phyloP scores from a whole-genome alignment of 2,113 vertebrate genomes.

The Condylura cristata region DNA sequence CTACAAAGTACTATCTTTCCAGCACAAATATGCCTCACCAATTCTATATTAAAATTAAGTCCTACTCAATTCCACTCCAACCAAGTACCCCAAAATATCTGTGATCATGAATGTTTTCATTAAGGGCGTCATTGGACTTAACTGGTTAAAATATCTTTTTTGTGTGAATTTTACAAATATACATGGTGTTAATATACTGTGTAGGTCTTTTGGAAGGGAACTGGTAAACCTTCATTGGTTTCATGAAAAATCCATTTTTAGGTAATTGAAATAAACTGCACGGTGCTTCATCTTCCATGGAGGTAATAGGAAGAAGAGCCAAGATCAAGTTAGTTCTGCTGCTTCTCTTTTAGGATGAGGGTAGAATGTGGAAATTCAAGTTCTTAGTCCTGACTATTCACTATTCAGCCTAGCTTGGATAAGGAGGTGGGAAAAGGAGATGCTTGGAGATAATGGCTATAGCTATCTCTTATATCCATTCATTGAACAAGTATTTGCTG shows the following conservation, averaged over 20 bases:
- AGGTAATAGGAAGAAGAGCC: not conserved
- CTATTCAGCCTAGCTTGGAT: not conserved
- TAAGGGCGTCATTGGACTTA: not conserved
- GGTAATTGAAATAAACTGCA: not conserved
- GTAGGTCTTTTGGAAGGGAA: not conserved
- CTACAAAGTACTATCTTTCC: not conserved
- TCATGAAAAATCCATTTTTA: not conserved
- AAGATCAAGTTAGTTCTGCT: not conserved
- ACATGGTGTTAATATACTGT: not conserved
- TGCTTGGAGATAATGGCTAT: not conserved
- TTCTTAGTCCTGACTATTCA: not conserved
- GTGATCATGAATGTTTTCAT: not conserved
- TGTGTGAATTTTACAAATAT: not conserved
- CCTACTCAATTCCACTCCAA: not conserved
- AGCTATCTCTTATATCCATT: slow-evolving; percentile 21
- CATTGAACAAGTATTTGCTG: not conserved
- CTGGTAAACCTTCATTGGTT: not conserved
- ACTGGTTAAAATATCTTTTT: not conserved
- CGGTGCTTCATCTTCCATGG: not conserved
- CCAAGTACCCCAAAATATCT: not conserved
- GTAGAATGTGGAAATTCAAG: slow-evolving; percentile 1
- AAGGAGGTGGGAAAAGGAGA: not conserved
- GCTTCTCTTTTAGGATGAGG: slow-evolving; percentile 4
- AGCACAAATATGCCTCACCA: not conserved
- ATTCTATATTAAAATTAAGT: not conserved